Conservation (phyloP, 2,888 invertebrate genomes). For the Eupithecia dodoneata region DNA sequence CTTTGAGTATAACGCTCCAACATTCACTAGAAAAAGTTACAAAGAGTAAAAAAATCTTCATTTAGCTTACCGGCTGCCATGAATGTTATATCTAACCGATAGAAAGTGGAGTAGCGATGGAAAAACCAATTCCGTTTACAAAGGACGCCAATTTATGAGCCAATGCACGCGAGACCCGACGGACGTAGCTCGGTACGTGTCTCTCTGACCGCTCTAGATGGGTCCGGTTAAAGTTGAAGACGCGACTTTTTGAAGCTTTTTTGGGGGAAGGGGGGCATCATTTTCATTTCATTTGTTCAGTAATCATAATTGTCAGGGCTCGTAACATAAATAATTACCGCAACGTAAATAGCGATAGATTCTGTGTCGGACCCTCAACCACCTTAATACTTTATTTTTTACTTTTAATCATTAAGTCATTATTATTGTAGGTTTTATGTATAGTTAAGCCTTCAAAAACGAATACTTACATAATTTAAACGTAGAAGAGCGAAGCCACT, state of each 20-base stretch:
- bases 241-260: conserved; percentile 8
- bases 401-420: too few species aligned
- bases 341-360: too few species aligned
- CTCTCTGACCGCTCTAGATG: conserved; percentile 29
- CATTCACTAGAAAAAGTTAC: neutral
- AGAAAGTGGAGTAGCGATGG: conserved; percentile 56
- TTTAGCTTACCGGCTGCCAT: conserved; percentile 35
- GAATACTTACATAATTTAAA: too few species aligned
- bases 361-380: too few species aligned
- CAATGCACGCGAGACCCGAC: conserved; percentile 56
- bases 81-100: conserved; percentile 48
- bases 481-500: too few species aligned
- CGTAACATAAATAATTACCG: neutral
- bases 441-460: too few species aligned
- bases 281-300: neutral
- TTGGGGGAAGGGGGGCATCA: too few species aligned
- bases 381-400: too few species aligned
- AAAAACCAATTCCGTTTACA: conserved; percentile 75
- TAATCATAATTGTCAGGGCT: neutral
- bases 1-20: neutral
- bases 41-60: conserved; percentile 25
- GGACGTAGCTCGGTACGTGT: conserved; percentile 26
- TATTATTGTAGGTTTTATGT: too few species aligned
- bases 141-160: conserved; percentile 72
- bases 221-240: neutral